Conservation (phyloP, 1,140 invertebrate species). For the Temnothorax longispinosus region DNA sequence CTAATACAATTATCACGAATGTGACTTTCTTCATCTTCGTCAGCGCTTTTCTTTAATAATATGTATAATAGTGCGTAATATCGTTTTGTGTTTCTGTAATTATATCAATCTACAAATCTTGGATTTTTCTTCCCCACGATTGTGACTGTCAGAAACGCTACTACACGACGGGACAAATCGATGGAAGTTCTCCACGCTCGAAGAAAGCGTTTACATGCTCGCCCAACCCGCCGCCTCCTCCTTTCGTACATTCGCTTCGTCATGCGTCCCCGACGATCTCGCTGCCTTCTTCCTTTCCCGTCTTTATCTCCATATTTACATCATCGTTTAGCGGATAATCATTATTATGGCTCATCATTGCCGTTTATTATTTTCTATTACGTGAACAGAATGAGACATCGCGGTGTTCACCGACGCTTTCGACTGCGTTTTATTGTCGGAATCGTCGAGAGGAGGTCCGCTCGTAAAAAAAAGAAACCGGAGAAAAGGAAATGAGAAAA, state of each 20-base stretch:
- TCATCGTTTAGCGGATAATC: constrained; percentile 25
- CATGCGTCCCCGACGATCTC: neutral
- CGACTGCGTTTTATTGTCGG: neutral
- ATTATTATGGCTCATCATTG: constrained; percentile 19
- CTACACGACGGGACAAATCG: neutral
- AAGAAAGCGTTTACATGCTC: neutral
- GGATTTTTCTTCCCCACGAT: neutral
- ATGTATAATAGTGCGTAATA: neutral
- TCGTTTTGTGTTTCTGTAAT: neutral
- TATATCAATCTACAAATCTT: neutral
- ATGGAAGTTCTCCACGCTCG: neutral
- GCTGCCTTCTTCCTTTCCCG: neutral
- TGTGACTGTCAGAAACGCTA: neutral
- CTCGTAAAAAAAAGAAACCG: constrained; percentile 31
- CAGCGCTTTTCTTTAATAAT: neutral
- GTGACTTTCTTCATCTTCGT: neutral
- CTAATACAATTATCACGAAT: neutral
- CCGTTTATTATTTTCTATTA: constrained; percentile 21
- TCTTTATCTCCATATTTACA: neutral
- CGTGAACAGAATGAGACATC: neutral
- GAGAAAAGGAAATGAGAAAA: neutral
- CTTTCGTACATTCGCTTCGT: constrained; percentile 1
- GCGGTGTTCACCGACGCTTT: neutral
- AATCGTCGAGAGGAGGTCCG: neutral
- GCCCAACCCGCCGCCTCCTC: neutral